Evolutionary conservation across 2,113 vertebrate species (phyloP), one percentile per base, ranked within the genome.

Genomic region (Periophthalmodon schlosseri): DNA sequence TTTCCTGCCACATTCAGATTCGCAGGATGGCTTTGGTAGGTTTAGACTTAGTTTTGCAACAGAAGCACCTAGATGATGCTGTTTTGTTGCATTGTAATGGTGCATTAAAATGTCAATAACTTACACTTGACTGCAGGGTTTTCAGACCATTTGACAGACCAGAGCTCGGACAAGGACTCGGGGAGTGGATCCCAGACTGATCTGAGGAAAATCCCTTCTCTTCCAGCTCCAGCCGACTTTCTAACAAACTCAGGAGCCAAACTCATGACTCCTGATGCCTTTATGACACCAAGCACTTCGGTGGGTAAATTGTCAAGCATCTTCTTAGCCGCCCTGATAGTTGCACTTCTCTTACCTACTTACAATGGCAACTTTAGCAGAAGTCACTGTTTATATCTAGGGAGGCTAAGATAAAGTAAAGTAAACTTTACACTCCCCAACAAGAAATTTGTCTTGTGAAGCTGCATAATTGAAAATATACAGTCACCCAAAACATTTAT

Each of bases 191-290:
- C 97, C 0, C 96, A 97, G 61, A 93, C 92, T 0, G 96, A 98
- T 88, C 85, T 97, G 39, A 94, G 93, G 15, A 96, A 96, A 15
- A 95, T 97, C 0, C 82, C 96, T 0, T 94, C 96, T 0, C 94
- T 98, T 63, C 96, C 97, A 0, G 91, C 94, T 4, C 96, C 97
- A 0, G 89, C 95, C 2, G 96, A 99, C 86, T 99, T 99, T 71
- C 91, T 99, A 5, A 93, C 94, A 6, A 91, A 94, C 57, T 90
- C 82, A 0, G 67, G 20, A 2, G 5, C 65, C 23, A 98, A 99
- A 80, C 88, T 99, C 76, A 99, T 99, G 98, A 99, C 98, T 68
- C 98, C 98, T 0, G 98, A 99, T 9, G 97, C 97, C 9, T 99
- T 99, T 89, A 98, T 99, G 97, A 98, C 96, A 52, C 95, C 97